A percentile compares a stretch with the other conserved stretches of the same genome.
Conservation (phyloP, 2,888 invertebrate species). For the Diarsia rubi region DNA sequence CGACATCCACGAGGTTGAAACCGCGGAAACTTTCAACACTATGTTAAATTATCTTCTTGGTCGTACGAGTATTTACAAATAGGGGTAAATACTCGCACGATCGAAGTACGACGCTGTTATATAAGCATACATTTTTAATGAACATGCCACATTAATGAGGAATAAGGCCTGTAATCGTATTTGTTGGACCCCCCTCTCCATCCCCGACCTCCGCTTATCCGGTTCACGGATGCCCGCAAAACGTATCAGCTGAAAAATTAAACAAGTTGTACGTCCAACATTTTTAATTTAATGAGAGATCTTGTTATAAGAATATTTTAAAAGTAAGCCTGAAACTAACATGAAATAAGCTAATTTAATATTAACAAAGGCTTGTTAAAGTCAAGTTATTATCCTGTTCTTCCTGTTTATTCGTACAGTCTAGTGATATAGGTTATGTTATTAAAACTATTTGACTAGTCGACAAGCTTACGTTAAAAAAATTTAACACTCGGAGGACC, state of each 20-base stretch:
- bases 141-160: conserved; percentile 57
- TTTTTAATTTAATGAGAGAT: conserved; percentile 38
- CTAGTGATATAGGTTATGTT: background rate
- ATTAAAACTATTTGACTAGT: background rate
- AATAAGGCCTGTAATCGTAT: conserved; percentile 62
- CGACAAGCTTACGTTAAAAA: background rate
- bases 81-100: conserved; percentile 33
- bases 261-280: conserved; percentile 47
- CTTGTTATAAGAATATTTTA: conserved; percentile 17
- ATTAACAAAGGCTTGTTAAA: background rate
- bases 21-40: background rate
- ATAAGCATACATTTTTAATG: conserved; percentile 63
- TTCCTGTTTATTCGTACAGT: background rate
- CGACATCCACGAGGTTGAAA: too few species aligned
- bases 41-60: conserved; percentile 7
- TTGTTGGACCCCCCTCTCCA: conserved; percentile 41
- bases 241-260: conserved; percentile 57
- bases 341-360: conserved; percentile 15
- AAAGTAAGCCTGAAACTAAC: conserved; percentile 15
- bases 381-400: background rate
- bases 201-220: conserved; percentile 40
- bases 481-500: background rate
- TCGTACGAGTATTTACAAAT: too few species aligned
- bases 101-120: conserved; percentile 24
- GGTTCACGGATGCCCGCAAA: conserved; percentile 59